These are phyloP conservation scores for Mycteria americana DNA, from an alignment of 2,797 vertebrate species.

Conservation along the genomic window DNA sequence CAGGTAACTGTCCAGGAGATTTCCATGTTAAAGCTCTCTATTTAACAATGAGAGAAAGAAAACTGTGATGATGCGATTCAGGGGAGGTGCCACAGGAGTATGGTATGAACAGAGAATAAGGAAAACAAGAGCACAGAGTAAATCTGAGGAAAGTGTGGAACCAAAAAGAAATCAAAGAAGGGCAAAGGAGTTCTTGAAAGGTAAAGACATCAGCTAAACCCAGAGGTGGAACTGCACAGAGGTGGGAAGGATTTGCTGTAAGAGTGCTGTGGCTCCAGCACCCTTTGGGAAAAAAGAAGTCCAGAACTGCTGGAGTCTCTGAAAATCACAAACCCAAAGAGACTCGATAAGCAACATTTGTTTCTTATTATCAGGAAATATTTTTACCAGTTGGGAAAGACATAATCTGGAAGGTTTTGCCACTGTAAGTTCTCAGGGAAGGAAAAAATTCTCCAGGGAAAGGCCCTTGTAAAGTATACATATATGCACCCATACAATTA, in stretches of 20 bases:
- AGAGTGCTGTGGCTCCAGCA: neutral
- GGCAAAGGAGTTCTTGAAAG: neutral
- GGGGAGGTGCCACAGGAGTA: neutral
- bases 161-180: neutral
- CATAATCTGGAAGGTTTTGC: neutral
- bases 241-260: neutral
- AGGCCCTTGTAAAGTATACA: fast-evolving
- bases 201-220: neutral
- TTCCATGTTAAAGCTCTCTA: neutral
- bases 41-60: neutral
- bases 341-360: neutral
- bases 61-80: neutral
- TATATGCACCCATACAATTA: neutral
- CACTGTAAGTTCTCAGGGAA: neutral
- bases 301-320: neutral
- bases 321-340: neutral
- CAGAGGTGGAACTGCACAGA: neutral
- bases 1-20: neutral
- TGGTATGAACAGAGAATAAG: neutral
- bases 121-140: neutral
- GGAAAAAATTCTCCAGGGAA: neutral
- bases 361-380: neutral
- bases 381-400: neutral
- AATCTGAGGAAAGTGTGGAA: neutral
- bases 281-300: neutral